Evolutionary conservation across 2,888 invertebrate species (phyloP), one percentile per base, ranked within the genome.

Genomic region (Monoplex corrugatus): DNA sequence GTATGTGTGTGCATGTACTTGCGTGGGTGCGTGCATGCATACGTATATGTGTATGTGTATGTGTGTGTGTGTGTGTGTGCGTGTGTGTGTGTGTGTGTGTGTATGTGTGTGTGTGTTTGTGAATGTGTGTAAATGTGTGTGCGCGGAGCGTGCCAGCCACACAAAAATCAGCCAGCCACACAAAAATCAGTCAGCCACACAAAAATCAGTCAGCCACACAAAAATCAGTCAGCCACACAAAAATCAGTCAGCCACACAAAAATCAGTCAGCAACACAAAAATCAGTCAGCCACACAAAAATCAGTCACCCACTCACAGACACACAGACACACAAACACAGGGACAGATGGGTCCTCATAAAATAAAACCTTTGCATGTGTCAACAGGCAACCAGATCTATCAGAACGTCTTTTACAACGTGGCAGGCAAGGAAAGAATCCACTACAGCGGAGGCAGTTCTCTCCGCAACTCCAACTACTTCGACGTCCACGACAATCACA

Each of bases 361-460:
- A 32, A n/a, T 35, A 75, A 32, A 75, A 10, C 35, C 6, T 40
- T 35, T 80, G 80, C 38, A 19, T 80, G 6, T 23, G 44, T 35
- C 2, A 19, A 23, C 44, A 75, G 78, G 72, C 3, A 91, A 91
- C n/a, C 88, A 91, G 83, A 91, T 91, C 83, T 89, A 89, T 32
- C 38, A 87, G 19, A 91, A 91, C 75, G 68, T 89, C 45, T 86
- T 89, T 44, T 89, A 87, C 75, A 78, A 89, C 80, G 50, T 35
- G 75, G 32, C 13, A 1, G 88, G 88, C n/a, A 88, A 19, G 10
- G 32, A 78, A 16, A 38, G 68, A 19, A 82, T 89, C n/a, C 40
- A 50, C 13, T 89, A 89, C 72, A 35, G 43, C 40, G 86, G 80
- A 28, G 35, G 35, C n/a, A 40, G 23, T 35, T 40, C n/a, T 23